Base-by-base conservation (phyloP, 2,888 invertebrate species). In the Exocentrus adspersus region DNA sequence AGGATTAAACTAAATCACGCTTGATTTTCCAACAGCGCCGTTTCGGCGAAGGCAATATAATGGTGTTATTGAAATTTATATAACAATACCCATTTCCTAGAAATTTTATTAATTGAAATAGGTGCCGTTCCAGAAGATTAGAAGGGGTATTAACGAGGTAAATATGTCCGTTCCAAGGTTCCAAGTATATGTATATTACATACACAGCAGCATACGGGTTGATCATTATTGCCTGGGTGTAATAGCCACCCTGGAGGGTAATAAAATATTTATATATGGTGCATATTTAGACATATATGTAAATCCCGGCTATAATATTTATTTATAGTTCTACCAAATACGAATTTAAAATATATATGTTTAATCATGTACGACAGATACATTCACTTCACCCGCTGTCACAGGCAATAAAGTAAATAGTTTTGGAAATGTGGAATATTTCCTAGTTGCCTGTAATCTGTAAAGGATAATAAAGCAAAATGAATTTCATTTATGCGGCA, bases 311-410 rank as follows among this genome's bases (percentile, higher is more conserved):
- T 21, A 53, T 53, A 41, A 53, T 21, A 53, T 53, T 53, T 42
- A 53, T 42, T 24, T 41, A 53, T 53, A 24, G 41, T 21, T 24
- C 21, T 53, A 41, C 42, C 19, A 53, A 53, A 41, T 24, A 53
- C 42, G 17, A 53, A 53, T 53, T 53, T 21, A 14, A n/a, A 20
- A 53, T 41, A 24, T 14, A 41, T 41, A 24, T 14, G 24, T 53
- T 53, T 42, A 53, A 53, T 53, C 53, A 53, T 53, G 24, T 53
- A 42, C 21, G n/a, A n/a, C n/a, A n/a, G n/a, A 53, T 42, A 53
- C 9, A 43, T 19, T 10, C 43, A 43, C 16, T 43, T 43, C 9
- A 43, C 43, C 43, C 19, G 17, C 20, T 17, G 43, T 43, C 43
- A 37, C 37, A 12, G 12, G 37, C 37, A 37, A 37, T 37, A 37